Evolutionary conservation across 2,888 invertebrate genomes (phyloP).

Genomic region (Phalera bucephala): DNA sequence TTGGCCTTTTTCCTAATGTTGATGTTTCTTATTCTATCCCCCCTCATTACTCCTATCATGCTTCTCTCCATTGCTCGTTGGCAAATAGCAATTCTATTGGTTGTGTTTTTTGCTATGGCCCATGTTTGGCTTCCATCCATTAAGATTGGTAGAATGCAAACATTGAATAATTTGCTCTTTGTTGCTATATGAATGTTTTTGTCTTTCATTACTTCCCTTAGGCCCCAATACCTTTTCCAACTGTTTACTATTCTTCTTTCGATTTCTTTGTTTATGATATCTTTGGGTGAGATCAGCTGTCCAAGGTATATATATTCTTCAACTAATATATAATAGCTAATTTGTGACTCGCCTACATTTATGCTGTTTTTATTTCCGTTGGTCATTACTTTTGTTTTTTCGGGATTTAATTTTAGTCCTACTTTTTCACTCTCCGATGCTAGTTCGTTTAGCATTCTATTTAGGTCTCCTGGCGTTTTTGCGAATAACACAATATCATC

Average conservation of each 20-base stretch:
- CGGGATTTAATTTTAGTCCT: constrained; percentile 5
- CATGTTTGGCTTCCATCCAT: constrained; percentile 14
- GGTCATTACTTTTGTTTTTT: constrained; percentile 11
- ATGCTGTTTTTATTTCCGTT: constrained; percentile 5
- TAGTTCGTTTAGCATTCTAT: constrained; percentile 10
- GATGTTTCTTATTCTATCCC: constrained; percentile 3
- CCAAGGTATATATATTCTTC: constrained; percentile 17
- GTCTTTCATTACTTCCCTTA: constrained; percentile 14
- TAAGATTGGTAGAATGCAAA: constrained; percentile 8
- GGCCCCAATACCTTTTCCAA: constrained; percentile 12
- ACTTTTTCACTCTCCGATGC: constrained; percentile 10
- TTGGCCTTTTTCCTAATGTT: constrained; percentile 9
- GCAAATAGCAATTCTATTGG: constrained; percentile 5
- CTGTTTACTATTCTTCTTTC: constrained; percentile 15
- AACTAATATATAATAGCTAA: constrained; percentile 2
- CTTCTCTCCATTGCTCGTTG: constrained; percentile 8
- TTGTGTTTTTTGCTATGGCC: constrained; percentile 7
- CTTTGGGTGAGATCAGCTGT: constrained; percentile 10
- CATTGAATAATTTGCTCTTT: constrained; percentile 9
- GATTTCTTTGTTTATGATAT: constrained; percentile 14
- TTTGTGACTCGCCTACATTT: constrained; percentile 4
- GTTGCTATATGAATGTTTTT: constrained; percentile 4
- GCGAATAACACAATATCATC: constrained; percentile 23
- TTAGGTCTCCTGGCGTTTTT: constrained; percentile 14
- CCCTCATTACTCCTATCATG: constrained; percentile 4